Percentiles rank a stretch among this genome's conserved stretches.
phyloP scores from a whole-genome alignment of 2,888 invertebrate genomes.

The Catocala sponsa region DNA sequence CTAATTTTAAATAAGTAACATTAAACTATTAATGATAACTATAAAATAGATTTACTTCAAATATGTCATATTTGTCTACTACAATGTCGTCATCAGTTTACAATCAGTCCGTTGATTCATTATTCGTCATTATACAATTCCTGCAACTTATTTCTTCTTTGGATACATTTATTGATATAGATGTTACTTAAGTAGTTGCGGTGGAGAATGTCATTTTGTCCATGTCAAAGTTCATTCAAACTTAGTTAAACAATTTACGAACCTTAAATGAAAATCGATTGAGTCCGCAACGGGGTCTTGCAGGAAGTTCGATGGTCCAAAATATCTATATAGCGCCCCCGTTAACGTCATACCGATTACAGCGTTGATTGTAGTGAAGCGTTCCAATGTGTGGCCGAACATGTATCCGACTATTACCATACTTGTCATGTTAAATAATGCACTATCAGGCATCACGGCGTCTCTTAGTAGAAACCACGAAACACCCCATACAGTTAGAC shows the following conservation, averaged over 20 bases:
- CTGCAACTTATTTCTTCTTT: too few species aligned
- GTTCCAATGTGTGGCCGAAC: constrained; percentile 77
- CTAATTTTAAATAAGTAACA: too few species aligned
- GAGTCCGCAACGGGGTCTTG: constrained; percentile 68
- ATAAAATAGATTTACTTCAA: too few species aligned
- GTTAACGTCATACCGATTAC: constrained; percentile 81
- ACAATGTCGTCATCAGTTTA: too few species aligned
- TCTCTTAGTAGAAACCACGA: constrained; percentile 76
- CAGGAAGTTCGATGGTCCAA: constrained; percentile 70
- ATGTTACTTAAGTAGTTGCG: background rate
- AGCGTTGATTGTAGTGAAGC: constrained; percentile 76
- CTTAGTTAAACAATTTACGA: constrained; percentile 26
- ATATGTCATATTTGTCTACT: too few species aligned
- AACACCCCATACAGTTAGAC: constrained; percentile 73
- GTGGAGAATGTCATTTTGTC: constrained; percentile 12
- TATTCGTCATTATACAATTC: too few species aligned
- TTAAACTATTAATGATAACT: too few species aligned
- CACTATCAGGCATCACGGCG: constrained; percentile 68
- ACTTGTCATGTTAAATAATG: constrained; percentile 72
- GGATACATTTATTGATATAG: too few species aligned
- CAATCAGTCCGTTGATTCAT: too few species aligned
- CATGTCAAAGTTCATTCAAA: constrained; percentile 6
- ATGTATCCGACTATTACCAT: constrained; percentile 74
- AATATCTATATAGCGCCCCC: constrained; percentile 76
- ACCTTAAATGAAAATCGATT: constrained; percentile 83